phyloP scores from a whole-genome alignment of 2,113 vertebrate genomes.

The Pao palembangensis region DNA sequence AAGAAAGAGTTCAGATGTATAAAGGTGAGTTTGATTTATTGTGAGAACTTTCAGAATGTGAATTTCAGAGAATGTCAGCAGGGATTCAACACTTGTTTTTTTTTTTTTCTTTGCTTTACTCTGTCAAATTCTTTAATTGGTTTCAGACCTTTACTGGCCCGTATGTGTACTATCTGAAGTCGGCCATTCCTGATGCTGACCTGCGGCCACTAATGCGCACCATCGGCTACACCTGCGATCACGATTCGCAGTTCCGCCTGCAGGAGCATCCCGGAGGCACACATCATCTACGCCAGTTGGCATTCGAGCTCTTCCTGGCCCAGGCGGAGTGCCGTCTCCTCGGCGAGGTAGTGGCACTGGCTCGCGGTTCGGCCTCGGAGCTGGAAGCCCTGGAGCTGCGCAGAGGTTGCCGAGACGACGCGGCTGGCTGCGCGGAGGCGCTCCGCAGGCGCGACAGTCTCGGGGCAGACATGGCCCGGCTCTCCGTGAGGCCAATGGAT shows the following conservation, averaged over 20 bases:
- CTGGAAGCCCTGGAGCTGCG: conserved; percentile 85
- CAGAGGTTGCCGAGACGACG: conserved; percentile 82
- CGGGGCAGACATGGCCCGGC: conserved; percentile 77
- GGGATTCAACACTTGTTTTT: too few species aligned
- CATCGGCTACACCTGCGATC: conserved; percentile 86
- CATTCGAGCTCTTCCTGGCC: conserved; percentile 93
- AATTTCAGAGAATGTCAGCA: background rate
- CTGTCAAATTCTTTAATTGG: conserved; percentile 12
- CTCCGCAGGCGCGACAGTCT: conserved; percentile 83
- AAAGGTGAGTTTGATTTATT: conserved; percentile 78
- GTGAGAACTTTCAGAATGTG: background rate
- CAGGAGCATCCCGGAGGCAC: conserved; percentile 73
- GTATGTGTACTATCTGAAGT: conserved; percentile 94
- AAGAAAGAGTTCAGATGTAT: conserved; percentile 98
- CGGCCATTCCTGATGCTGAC: conserved; percentile 85
- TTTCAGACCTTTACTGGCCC: conserved; percentile 94
- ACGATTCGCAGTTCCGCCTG: conserved; percentile 79
- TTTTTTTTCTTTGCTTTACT: background rate
- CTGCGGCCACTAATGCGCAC: conserved; percentile 83
- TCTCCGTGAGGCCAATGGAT: conserved; percentile 84
- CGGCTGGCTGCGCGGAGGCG: conserved; percentile 84
- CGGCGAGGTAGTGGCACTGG: conserved; percentile 86
- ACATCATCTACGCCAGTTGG: conserved; percentile 83
- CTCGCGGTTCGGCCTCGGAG: conserved; percentile 87
- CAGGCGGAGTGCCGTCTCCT: conserved; percentile 93